Base-by-base conservation (phyloP, 2,888 invertebrate species). In the Tipula unca region DNA sequence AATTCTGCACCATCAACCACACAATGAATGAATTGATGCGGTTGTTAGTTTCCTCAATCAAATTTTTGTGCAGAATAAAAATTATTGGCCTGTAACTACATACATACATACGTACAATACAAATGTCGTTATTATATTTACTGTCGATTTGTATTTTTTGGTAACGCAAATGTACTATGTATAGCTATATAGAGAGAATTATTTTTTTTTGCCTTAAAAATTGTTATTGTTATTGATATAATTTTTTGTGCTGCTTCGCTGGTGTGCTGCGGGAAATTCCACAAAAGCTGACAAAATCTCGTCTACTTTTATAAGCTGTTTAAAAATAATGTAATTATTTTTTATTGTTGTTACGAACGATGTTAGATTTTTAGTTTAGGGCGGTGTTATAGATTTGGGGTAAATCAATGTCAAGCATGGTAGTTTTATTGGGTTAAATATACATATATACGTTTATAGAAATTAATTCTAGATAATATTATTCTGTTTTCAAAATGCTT, bases 11-110 rank as follows among this genome's bases (percentile, higher is more conserved):
- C 83, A 83, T 83, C 83, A 83, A 83, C 83, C 83, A 83, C 83
- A 83, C 83, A 83, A 83, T 83, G 83, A 83, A 83, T 83, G 83
- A 83, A 83, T 83, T 83, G 83, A 83, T 83, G 83, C 83, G 83
- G 83, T 83, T 83, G 83, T 83, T 83, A 83, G 83, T 83, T 83
- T 83, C 83, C 35, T 83, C 83, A 83, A 83, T 83, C 83, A 83
- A 83, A 83, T 83, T 83, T 83, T 69, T 69, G 69, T 69, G 69
- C 69, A 69, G 25, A 69, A 69, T 69, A 69, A 69, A 69, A 69
- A 69, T 69, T 69, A 69, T 69, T 69, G 69, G 69, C 69, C 69
- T 69, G 69, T 69, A 69, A 69, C 69, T 69, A 69, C 69, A 69
- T n/a, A n/a, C n/a, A n/a, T n/a, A n/a, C n/a, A n/a, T n/a, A n/a